Base-by-base conservation (phyloP, 2,113 vertebrate genomes). In the Amphilophus citrinellus region DNA sequence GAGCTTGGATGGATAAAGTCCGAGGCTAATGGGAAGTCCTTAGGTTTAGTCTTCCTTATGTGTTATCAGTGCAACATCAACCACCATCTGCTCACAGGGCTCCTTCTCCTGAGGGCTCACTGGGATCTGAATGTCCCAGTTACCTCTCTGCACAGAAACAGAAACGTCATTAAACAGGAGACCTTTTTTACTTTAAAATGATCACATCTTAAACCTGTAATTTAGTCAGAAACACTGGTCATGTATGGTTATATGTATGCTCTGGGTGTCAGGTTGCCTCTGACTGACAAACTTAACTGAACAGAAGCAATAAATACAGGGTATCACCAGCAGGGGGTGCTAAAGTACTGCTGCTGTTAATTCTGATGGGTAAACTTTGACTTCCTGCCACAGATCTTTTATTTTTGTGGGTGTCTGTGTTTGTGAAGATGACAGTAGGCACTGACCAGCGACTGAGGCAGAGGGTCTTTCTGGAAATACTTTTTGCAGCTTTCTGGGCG, bases 381-480 rank as follows among this genome's bases (percentile, higher is more conserved):
- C 42, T 13, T 71, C 44, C 66, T 50, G 44, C 15, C 50, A 30
- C 66, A 0, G 24, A 20, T 50, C 24, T 71, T 47, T 30, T 30
- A 30, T 44, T 47, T 15, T 14, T 47, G 11, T 11, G 24, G 7
- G 0, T 22, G 7, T 63, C 13, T 1, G 4, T 24, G 15, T 80
- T 7, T 9, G 15, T 3, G 32, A 24, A 47, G 53, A 3, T 20
- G 6, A 4, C 0, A 1, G 0, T 5, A 0, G n/a, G 37, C 3
- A 84, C 93, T 79, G 62, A 95, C 94, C 94, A 95, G 88, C 0
- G 78, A 86, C 7, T 0, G 18, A 0, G 94, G 93, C 77, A 92
- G 89, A 0, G 80, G 56, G 56, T 93, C 82, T 68, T 90, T 92
- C 0, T 35, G 73, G 78, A 92, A 89, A 50, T 68, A 86, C 3